Evolutionary conservation across 1,140 invertebrate genomes (phyloP), one percentile per base, ranked within the genome.

Genomic region (Drosophila persimilis): DNA sequence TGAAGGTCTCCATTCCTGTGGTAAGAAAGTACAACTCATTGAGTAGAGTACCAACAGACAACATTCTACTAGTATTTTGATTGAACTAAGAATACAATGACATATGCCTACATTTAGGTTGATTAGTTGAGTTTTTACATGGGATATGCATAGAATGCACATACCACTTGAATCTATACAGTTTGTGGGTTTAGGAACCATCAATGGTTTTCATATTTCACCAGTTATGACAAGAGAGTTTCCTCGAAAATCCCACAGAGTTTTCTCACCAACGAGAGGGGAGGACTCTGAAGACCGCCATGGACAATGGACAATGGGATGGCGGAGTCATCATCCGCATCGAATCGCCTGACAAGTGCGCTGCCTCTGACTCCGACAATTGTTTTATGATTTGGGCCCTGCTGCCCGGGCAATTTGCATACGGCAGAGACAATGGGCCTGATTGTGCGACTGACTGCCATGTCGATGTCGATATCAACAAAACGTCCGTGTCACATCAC

Each of bases 401-500:
- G 9, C 35, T 39, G 35, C 6, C 59, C 58, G 22, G 11, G 24
- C 22, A 46, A 64, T 65, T 65, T 65, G 62, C 62, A 65, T 65
- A 65, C 62, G 59, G 44, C 60, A 9, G 59, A 3, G 62, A 65
- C 62, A 65, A 65, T 65, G 35, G 59, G 35, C 46, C 62, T 65
- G 62, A 65, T 65, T 65, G 62, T 64, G 54, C 58, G 62, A 39
- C 11, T 50, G 62, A 65, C 59, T 65, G 62, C 59, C 62, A 50
- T 50, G 59, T 65, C 62, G 59, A 43, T 65, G 58, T 65, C 62
- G 60, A 51, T 65, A 65, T 65, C 45, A 64, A 65, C 60, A 58
- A 29, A 41, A 31, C 24, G 15, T 44, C 26, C 31, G 26, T 44
- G 56, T 51, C 54, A 56, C 54, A 45, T 15, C 11, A 7, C n/a